Base-by-base conservation (phyloP, 2,888 invertebrate species). In the Sphaeridia pumilis region DNA sequence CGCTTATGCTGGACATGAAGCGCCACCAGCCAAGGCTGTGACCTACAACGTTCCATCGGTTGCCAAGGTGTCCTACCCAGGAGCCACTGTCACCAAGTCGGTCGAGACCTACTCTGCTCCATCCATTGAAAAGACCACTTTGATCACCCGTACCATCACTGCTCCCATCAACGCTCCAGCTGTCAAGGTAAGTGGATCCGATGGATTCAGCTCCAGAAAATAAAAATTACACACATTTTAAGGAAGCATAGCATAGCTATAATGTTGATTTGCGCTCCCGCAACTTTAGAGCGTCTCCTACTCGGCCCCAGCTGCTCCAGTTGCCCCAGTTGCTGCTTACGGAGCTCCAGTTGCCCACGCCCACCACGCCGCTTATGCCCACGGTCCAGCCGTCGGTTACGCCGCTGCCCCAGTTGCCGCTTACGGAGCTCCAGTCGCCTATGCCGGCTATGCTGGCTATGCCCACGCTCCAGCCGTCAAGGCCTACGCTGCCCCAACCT, bases 21-120 rank as follows among this genome's bases (percentile, higher is more conserved):
- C 60, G 26, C 61, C 64, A 28, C 61, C 64, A 56, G 58, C 64
- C 44, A 61, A 64, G 46, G 60, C 59, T 34, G 56, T 58, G 34
- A 56, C 58, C 21, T 64, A 64, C 54, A 57, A 59, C 49, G 61
- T 62, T n/a, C 64, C 64, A 27, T 57, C 57, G 2, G 60, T 62
- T 7, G 61, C 60, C 31, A 62, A 64, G 59, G 63, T 53, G n/a
- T 34, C 47, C 3, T 54, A 54, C 36, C 52, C 54, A 36, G 57
- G 57, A 47, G 54, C 57, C 48, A 54, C 54, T 31, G 51, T 57
- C 26, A 54, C 54, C 35, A 50, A 51, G 45, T 34, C 34, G 20
- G 57, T 57, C 2, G 57, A 57, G 21, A 57, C 57, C 17, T 57
- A 57, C 54, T 43, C 43, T 34, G 57, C 57, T 27, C 57, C 57